A percentile compares a stretch with the other conserved stretches of the same genome.
Conservation (phyloP, 2,797 vertebrate genomes). For the Enteromius treurensis region DNA sequence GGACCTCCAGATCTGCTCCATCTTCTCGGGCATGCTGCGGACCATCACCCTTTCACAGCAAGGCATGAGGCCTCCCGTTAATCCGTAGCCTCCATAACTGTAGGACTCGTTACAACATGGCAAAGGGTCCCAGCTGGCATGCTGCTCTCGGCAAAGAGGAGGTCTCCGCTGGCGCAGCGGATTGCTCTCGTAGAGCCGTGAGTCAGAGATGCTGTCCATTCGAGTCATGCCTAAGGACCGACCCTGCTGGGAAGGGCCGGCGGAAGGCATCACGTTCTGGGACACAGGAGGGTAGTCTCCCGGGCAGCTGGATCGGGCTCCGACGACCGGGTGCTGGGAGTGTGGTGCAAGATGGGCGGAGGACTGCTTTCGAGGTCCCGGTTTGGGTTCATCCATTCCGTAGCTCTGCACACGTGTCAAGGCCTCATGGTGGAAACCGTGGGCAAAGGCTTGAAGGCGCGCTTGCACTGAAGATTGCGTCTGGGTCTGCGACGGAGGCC, state of each 20-base stretch:
- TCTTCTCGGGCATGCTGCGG: slow-evolving; percentile 98
- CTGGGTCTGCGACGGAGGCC: slow-evolving; percentile 76
- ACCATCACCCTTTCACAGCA: slow-evolving; percentile 98
- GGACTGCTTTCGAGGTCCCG: slow-evolving; percentile 85
- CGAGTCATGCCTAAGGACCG: slow-evolving; percentile 97
- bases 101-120: slow-evolving; percentile 89
- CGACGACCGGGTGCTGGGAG: slow-evolving; percentile 85
- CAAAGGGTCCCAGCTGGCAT: slow-evolving; percentile 97
- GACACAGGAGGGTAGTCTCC: slow-evolving; percentile 92
- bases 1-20: slow-evolving; percentile 97
- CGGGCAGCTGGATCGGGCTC: slow-evolving; percentile 91
- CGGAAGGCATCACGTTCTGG: slow-evolving; percentile 84
- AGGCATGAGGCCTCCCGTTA: slow-evolving; percentile 93
- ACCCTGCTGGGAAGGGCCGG: slow-evolving; percentile 83
- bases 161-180: slow-evolving; percentile 91
- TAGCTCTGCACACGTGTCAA: slow-evolving; percentile 94
- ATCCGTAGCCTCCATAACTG: slow-evolving; percentile 88
- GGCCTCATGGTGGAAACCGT: slow-evolving; percentile 93
- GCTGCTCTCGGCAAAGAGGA: slow-evolving; percentile 96
- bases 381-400: slow-evolving; percentile 91
- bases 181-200: slow-evolving; percentile 94
- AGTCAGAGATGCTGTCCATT: slow-evolving; percentile 99
- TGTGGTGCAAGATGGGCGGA: slow-evolving; percentile 88
- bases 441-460: slow-evolving; percentile 90
- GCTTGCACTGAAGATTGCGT: slow-evolving; percentile 82